A percentile compares a stretch with the other conserved stretches of the same genome.
These are phyloP conservation scores for Otus scops DNA, from an alignment of 2,797 vertebrate genomes.

Conservation along the genomic window DNA sequence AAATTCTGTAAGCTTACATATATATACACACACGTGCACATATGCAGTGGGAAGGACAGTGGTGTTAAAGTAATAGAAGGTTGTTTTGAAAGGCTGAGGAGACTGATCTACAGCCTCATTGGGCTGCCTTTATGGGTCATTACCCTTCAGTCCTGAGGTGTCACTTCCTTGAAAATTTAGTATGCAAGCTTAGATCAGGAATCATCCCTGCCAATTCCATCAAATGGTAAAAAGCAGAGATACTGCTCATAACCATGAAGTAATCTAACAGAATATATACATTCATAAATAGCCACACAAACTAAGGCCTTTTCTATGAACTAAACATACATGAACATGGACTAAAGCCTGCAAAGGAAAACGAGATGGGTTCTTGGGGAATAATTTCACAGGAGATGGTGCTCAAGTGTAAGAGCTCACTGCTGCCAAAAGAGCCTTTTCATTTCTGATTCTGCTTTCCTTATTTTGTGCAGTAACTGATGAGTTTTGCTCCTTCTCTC, in stretches of 20 bases:
- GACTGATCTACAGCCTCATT: background rate
- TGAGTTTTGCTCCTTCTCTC: background rate
- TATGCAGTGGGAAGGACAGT: background rate
- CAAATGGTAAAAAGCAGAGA: background rate
- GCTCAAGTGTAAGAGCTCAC: background rate
- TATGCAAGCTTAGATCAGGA: background rate
- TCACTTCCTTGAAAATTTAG: background rate
- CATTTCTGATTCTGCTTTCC: background rate
- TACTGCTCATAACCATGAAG: background rate
- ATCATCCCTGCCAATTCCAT: background rate
- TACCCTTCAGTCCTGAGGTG: background rate
- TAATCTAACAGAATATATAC: background rate
- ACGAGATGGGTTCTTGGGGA: background rate
- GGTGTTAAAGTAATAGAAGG: background rate
- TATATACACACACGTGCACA: background rate
- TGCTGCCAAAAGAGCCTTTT: background rate
- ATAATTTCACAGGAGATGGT: background rate
- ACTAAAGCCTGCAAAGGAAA: background rate
- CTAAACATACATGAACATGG: background rate
- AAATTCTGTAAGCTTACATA: background rate
- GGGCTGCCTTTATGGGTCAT: background rate
- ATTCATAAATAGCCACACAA: background rate
- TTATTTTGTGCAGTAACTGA: background rate
- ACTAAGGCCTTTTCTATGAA: background rate
- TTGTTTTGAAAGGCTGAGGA: background rate